Conservation (phyloP, 2,113 vertebrate genomes). For the Chascanopsetta lugubris region DNA sequence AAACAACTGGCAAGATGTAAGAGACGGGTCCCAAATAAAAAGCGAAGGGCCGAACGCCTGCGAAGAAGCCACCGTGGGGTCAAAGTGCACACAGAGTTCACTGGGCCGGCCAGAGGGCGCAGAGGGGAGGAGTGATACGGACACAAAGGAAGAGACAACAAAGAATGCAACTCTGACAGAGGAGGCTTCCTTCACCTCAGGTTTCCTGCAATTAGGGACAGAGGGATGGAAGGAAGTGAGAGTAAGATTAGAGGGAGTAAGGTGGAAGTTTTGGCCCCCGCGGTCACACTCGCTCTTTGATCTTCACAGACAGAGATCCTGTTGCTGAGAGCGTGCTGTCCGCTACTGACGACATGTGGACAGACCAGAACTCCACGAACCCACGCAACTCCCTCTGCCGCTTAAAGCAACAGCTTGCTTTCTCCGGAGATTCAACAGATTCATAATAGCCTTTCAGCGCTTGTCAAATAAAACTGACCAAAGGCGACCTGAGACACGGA, state of each 20-base stretch:
- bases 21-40: slow-evolving; percentile 33
- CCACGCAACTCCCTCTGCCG: slow-evolving; percentile 5
- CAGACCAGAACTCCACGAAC: slow-evolving; percentile 36
- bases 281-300: slow-evolving; percentile 55
- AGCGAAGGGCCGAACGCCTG: slow-evolving; percentile 58
- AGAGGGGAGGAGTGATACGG: slow-evolving; percentile 49
- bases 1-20: slow-evolving; percentile 59
- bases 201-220: slow-evolving; percentile 62
- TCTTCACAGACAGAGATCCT: slow-evolving; percentile 43
- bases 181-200: slow-evolving; percentile 62
- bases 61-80: slow-evolving; percentile 72
- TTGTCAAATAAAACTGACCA: slow-evolving; percentile 33
- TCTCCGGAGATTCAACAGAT: slow-evolving; percentile 43
- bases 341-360: slow-evolving; percentile 35
- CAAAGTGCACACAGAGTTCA: slow-evolving; percentile 81
- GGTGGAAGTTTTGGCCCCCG: slow-evolving; percentile 45
- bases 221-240: slow-evolving; percentile 45
- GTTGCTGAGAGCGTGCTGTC: slow-evolving; percentile 31
- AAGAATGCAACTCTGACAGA: slow-evolving; percentile 59
- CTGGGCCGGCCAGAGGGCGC: slow-evolving; percentile 55
- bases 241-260: slow-evolving; percentile 58
- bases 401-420: slow-evolving; percentile 40
- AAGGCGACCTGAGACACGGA: slow-evolving; percentile 26
- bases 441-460: slow-evolving; percentile 49
- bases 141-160: slow-evolving; percentile 69